These are phyloP conservation scores for Reticulitermes speratus DNA, from an alignment of 1,140 invertebrate genomes.

Conservation along the genomic window DNA sequence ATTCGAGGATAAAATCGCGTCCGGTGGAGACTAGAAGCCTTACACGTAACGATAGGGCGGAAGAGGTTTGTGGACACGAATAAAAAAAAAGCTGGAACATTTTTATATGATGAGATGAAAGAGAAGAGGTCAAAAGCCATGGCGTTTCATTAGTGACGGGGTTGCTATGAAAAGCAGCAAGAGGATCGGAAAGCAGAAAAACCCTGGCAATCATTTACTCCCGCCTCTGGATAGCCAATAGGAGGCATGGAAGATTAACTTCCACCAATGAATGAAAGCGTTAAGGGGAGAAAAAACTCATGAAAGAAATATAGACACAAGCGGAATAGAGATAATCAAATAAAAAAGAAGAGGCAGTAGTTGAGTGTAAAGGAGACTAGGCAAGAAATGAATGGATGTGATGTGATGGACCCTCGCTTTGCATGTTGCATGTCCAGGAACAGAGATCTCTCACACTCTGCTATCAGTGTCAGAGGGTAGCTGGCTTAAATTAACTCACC, in stretches of 20 bases:
- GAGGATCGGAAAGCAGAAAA: background rate
- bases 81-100: background rate
- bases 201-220: background rate
- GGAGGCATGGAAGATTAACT: background rate
- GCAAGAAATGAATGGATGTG: slow-evolving; percentile 7
- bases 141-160: background rate
- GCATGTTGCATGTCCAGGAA: background rate
- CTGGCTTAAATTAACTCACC: no score
- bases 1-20: no score
- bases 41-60: background rate
- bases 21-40: no score
- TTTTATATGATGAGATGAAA: slow-evolving; percentile 15
- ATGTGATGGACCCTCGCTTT: background rate
- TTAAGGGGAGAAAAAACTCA: background rate
- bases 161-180: background rate
- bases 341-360: background rate
- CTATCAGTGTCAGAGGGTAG: no score
- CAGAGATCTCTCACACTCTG: background rate
- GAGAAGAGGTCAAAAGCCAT: slow-evolving; percentile 1
- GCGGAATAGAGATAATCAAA: background rate
- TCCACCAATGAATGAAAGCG: slow-evolving; percentile 4
- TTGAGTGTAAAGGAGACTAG: background rate
- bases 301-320: slow-evolving; percentile 9
- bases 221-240: background rate
- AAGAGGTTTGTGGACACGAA: background rate